Evolutionary conservation across 2,888 invertebrate species (phyloP).

Genomic region (Ophonus ardosiacus): DNA sequence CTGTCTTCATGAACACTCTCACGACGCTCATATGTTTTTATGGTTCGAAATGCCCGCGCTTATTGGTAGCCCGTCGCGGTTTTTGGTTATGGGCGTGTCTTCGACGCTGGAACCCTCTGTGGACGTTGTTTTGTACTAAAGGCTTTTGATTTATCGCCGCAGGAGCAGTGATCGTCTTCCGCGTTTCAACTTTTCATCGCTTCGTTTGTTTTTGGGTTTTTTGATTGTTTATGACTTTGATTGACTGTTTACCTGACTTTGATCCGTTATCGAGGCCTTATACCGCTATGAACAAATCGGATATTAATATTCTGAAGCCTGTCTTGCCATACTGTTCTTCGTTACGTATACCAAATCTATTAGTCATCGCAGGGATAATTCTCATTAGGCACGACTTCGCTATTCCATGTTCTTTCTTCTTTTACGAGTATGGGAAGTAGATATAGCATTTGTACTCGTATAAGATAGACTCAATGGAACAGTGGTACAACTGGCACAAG

Average conservation of each 20-base stretch:
- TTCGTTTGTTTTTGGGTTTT: slow-evolving; percentile 55
- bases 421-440: not conserved
- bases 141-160: slow-evolving; percentile 49
- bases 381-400: not conserved
- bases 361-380: not conserved
- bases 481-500: too few species aligned
- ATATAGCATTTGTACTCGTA: not conserved
- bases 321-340: slow-evolving; percentile 15
- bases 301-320: slow-evolving; percentile 14
- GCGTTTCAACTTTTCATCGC: slow-evolving; percentile 51
- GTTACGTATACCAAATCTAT: not conserved
- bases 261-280: slow-evolving; percentile 52
- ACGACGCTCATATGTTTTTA: slow-evolving; percentile 47
- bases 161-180: slow-evolving; percentile 31
- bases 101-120: slow-evolving; percentile 43
- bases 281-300: slow-evolving; percentile 41
- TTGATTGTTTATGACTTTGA: slow-evolving; percentile 61
- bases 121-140: slow-evolving; percentile 45
- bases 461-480: too few species aligned
- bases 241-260: slow-evolving; percentile 49
- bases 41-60: slow-evolving; percentile 51
- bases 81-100: slow-evolving; percentile 41
- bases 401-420: not conserved
- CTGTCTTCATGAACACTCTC: slow-evolving; percentile 46
- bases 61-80: slow-evolving; percentile 36